Evolutionary conservation across 2,888 invertebrate species (phyloP), one percentile per base, ranked within the genome.

Genomic region (Dendrolimus houi): DNA sequence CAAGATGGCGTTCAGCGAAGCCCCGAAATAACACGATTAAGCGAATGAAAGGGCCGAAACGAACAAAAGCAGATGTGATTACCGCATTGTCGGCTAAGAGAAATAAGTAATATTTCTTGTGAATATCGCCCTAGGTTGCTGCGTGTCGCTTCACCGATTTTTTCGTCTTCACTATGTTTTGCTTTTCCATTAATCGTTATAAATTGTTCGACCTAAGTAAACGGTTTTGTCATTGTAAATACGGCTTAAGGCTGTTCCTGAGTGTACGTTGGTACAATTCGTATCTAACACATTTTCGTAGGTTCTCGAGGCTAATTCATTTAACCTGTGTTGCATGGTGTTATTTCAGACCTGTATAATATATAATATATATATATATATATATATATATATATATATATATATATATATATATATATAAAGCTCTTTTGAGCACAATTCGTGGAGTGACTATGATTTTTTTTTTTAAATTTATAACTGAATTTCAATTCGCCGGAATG

Each of bases 11-110:
- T 79, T 73, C 74, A 66, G 70, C 74, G 72, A 73, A 80, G 81
- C 75, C 79, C 84, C 84, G 81, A 84, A 87, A 87, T 89, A 89
- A 89, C 88, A 75, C 86, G 87, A 89, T 89, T 89, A 89, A 85
- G 81, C 81, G 86, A 85, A 83, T 85, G 86, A 87, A 88, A 87
- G 86, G 83, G 77, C 83, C 85, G 76, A 85, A 85, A 84, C 83
- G 87, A 87, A 88, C 87, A 88, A 88, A 77, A 87, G 87, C 80
- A 85, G 87, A 89, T 87, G 88, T 88, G 87, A 89, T 89, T 89
- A 89, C 87, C 79, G 81, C 78, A 77, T 79, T 81, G 80, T 82
- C 82, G 81, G 81, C 81, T 79, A 74, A 82, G 78, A 81, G 82
- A 87, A 87, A 87, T 87, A 85, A 86, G 81, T 83, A 84, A 88